Evolutionary conservation across 2,113 vertebrate species (phyloP).

Genomic region (Aythya baeri): DNA sequence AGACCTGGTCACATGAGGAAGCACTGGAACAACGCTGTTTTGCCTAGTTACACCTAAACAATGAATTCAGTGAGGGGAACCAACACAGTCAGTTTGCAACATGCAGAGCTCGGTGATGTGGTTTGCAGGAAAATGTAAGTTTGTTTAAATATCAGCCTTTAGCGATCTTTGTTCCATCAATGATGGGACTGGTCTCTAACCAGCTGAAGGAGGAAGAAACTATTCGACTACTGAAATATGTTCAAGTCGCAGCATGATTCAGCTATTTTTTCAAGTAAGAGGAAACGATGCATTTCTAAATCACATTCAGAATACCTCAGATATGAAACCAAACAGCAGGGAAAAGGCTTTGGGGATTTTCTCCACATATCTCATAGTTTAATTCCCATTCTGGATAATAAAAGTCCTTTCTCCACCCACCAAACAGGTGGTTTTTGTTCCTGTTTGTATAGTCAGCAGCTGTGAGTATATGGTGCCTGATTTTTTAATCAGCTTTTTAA

Average conservation of each 20-base stretch:
- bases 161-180: background rate
- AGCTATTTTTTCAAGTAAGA: background rate
- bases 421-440: fast-evolving
- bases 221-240: background rate
- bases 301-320: background rate
- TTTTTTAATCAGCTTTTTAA: too few relatives aligned
- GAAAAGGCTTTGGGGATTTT: background rate
- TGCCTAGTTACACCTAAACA: background rate
- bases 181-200: fast-evolving
- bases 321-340: background rate
- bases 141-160: background rate
- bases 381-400: background rate
- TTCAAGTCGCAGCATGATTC: background rate
- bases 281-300: background rate
- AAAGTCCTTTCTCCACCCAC: background rate
- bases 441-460: background rate
- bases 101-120: background rate
- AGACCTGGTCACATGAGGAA: too few relatives aligned
- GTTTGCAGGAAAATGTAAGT: background rate
- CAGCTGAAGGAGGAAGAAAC: background rate
- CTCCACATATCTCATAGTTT: background rate
- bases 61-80: background rate
- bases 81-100: background rate
- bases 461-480: background rate
- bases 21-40: background rate